Conservation (phyloP, 1,140 invertebrate genomes). For the Calliphora vicina region DNA sequence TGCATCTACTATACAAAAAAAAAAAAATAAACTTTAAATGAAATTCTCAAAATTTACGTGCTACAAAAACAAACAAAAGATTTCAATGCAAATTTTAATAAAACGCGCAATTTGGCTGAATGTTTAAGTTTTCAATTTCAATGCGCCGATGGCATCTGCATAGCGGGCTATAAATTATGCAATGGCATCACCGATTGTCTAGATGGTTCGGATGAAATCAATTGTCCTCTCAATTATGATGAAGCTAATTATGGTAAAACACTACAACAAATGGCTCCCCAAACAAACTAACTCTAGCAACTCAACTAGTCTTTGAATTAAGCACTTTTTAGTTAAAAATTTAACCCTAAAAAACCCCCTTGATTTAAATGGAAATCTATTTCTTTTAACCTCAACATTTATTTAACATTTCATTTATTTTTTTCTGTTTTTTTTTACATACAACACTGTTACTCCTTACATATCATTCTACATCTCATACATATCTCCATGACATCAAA, state of each 20-base stretch:
- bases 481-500: conserved; percentile 13
- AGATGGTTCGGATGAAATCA: conserved; percentile 73
- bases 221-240: conserved; percentile 66
- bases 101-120: conserved; percentile 51
- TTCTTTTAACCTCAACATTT: not conserved
- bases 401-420: not conserved
- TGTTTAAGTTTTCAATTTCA: conserved; percentile 65
- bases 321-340: not conserved
- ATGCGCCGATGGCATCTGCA: conserved; percentile 73
- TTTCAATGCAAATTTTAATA: conserved; percentile 56
- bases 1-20: not conserved
- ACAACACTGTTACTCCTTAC: not conserved
- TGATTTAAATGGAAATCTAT: not conserved
- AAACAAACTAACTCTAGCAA: not conserved
- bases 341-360: not conserved
- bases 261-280: not conserved
- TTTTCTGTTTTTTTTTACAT: not conserved
- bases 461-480: conserved; percentile 35
- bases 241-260: conserved; percentile 53
- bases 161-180: conserved; percentile 70
- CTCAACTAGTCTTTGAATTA: not conserved
- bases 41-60: not conserved
- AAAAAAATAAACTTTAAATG: not conserved
- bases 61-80: conserved; percentile 41
- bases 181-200: conserved; percentile 72